These are phyloP conservation scores for Callosobruchus maculatus DNA, from an alignment of 2,888 invertebrate species.

Conservation along the genomic window DNA sequence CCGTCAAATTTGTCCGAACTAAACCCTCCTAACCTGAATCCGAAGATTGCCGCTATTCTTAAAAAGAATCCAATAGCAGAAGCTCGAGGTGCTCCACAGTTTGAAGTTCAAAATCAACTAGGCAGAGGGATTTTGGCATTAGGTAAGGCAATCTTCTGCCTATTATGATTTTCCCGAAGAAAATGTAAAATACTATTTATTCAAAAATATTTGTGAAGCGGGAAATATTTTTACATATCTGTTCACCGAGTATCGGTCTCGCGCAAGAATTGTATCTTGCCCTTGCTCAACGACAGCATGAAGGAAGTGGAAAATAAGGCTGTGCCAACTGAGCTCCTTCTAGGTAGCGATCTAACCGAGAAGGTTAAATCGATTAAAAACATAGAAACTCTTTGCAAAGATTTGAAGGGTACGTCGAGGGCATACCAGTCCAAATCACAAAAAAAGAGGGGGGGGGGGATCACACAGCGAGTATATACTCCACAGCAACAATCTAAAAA, in stretches of 20 bases:
- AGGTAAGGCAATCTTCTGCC: background rate
- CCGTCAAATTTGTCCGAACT: background rate
- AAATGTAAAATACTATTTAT: background rate
- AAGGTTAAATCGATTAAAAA: background rate
- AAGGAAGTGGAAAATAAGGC: background rate
- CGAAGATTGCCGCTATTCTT: background rate
- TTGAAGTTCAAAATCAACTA: background rate
- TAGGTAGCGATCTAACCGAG: background rate
- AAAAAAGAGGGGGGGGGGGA: background rate
- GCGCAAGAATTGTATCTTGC: slow-evolving; percentile 3
- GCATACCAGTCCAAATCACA: background rate
- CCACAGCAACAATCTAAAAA: too few species aligned
- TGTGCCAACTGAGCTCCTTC: background rate
- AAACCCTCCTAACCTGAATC: background rate
- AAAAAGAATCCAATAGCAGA: background rate
- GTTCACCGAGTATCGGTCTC: background rate
- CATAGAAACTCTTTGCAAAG: background rate
- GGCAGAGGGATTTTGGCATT: background rate
- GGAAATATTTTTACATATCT: slow-evolving; percentile 1
- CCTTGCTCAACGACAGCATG: background rate
- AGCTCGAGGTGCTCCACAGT: background rate
- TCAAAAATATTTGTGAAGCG: background rate
- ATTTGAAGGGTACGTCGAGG: background rate
- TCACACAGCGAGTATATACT: background rate
- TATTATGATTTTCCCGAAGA: background rate